phyloP scores from a whole-genome alignment of 2,888 invertebrate species.

The Tipula helvola region DNA sequence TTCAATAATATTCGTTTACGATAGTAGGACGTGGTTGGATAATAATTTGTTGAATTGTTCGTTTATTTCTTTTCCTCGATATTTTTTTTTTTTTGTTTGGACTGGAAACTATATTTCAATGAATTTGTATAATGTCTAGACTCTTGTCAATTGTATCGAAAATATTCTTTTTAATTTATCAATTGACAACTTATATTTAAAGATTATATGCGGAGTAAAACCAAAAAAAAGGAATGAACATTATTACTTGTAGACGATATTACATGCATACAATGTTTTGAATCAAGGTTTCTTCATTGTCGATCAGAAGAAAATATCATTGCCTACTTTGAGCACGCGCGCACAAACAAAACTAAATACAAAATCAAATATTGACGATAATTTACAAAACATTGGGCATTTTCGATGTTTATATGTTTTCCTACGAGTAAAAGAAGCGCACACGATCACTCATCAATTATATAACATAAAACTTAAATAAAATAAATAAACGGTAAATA shows the following conservation, averaged over 20 bases:
- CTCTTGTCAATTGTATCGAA: neutral
- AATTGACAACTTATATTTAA: neutral
- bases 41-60: neutral
- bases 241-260: neutral
- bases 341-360: neutral
- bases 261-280: neutral
- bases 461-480: neutral
- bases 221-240: neutral
- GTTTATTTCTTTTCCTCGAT: neutral
- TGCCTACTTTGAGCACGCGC: neutral
- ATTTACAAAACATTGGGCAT: neutral
- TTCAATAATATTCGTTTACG: neutral
- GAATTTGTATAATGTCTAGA: neutral
- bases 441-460: neutral
- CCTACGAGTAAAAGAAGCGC: neutral
- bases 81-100: neutral
- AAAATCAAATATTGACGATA: neutral
- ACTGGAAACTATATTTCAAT: neutral
- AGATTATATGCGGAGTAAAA: neutral
- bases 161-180: neutral
- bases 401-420: neutral
- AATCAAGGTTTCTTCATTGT: neutral
- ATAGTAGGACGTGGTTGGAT: neutral
- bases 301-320: neutral
- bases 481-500: slow-evolving; percentile 4